Conservation (phyloP, 2,797 vertebrate species). For the Sciaenops ocellatus region DNA sequence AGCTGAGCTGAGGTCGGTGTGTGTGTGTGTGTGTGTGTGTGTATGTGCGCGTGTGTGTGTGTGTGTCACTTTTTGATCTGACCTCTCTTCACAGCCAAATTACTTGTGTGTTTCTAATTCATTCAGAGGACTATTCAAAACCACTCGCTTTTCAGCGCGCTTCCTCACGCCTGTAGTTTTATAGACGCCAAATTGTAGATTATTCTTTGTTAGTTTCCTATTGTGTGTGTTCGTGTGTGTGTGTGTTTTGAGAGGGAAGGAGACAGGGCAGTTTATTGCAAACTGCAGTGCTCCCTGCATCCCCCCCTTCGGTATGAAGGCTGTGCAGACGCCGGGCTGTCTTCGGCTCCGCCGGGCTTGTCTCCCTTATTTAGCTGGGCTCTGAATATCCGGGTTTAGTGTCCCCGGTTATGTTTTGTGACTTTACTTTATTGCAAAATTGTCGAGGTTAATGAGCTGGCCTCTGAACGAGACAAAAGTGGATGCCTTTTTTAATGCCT, state of each 20-base stretch:
- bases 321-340: constrained; percentile 68
- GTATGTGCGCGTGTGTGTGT: background rate
- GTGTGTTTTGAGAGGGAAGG: constrained; percentile 15
- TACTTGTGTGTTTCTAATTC: constrained; percentile 58
- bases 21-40: constrained; percentile 38
- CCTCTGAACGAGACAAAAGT: constrained; percentile 18
- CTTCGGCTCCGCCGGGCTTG: constrained; percentile 62
- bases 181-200: constrained; percentile 53
- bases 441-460: constrained; percentile 31
- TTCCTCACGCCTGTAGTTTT: constrained; percentile 21
- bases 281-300: constrained; percentile 53
- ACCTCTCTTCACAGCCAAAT: constrained; percentile 64
- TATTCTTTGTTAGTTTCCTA: constrained; percentile 58
- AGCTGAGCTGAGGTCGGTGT: constrained; percentile 35
- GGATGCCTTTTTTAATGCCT: constrained; percentile 28
- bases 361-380: constrained; percentile 50
- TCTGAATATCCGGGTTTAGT: constrained; percentile 55
- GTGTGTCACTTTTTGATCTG: constrained; percentile 71
- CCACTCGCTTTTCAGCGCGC: constrained; percentile 15
- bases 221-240: constrained; percentile 29
- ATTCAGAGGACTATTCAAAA: constrained; percentile 39
- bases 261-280: constrained; percentile 44
- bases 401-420: constrained; percentile 46
- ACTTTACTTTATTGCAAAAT: constrained; percentile 69
- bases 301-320: constrained; percentile 49